phyloP scores from a whole-genome alignment of 2,113 vertebrate species.

The Bothrops jararaca region DNA sequence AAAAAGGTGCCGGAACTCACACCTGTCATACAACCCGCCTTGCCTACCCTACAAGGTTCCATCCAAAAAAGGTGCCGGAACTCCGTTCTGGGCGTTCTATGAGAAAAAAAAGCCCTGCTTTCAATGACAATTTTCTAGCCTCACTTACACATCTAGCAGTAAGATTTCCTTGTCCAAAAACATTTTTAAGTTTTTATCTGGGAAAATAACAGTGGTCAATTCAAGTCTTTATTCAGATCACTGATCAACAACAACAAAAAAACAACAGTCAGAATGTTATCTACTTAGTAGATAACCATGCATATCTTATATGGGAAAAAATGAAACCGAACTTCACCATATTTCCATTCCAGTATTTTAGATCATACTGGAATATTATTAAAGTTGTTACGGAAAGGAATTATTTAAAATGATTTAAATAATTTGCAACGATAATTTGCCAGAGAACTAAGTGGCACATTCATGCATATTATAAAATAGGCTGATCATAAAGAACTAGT shows the following conservation, averaged over 20 bases:
- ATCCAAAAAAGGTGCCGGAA: no score
- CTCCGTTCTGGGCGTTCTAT: no score
- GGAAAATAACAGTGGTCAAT: background rate
- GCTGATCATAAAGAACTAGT: background rate
- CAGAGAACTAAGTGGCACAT: background rate
- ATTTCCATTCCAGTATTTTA: background rate
- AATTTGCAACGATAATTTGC: background rate
- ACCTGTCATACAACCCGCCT: no score
- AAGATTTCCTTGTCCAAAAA: background rate
- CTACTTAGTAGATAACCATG: background rate
- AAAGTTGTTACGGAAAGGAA: background rate
- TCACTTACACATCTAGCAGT: background rate
- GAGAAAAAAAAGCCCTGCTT: no score
- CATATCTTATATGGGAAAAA: background rate
- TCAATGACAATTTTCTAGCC: background rate
- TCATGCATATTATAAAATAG: background rate
- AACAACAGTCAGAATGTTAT: background rate
- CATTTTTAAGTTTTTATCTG: background rate
- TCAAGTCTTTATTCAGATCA: background rate
- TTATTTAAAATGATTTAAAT: background rate
- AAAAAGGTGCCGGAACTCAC: no score
- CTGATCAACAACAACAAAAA: background rate
- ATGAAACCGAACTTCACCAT: background rate
- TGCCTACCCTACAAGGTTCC: no score
- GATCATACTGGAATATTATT: background rate